These are phyloP conservation scores for Paramuricea clavata DNA, from an alignment of 92 coral and sea anemone species.

Conservation along the genomic window DNA sequence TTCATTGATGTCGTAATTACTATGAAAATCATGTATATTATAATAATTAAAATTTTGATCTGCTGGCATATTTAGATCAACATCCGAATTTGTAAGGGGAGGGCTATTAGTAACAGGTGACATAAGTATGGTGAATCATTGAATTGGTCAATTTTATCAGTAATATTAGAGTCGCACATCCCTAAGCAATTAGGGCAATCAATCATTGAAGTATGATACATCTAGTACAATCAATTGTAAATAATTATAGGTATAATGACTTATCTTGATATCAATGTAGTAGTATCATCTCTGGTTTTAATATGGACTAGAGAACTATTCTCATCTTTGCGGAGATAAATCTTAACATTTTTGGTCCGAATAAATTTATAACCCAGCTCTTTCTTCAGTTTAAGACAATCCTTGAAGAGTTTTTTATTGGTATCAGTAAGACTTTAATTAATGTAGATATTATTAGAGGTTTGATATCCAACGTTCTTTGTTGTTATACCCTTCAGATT, in stretches of 20 bases:
- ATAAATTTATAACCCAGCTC: conserved; percentile 28
- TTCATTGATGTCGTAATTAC: too few species aligned
- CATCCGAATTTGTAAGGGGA: conserved; percentile 18
- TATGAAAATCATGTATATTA: too few species aligned
- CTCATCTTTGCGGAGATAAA: conserved; percentile 34
- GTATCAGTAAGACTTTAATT: conserved; percentile 43
- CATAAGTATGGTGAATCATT: conserved; percentile 12
- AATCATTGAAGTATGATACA: background rate
- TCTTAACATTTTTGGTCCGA: conserved; percentile 41
- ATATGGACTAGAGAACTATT: conserved; percentile 24
- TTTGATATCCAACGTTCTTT: too few species aligned
- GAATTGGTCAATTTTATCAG: background rate
- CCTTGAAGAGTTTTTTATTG: conserved; percentile 35
- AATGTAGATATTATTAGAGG: conserved; percentile 43
- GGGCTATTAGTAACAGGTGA: conserved; percentile 33
- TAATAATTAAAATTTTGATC: conserved; percentile 35
- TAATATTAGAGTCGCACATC: background rate
- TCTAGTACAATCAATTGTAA: background rate
- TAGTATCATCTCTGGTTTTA: conserved; percentile 19
- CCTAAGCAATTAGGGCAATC: background rate
- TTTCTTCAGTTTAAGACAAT: conserved; percentile 39
- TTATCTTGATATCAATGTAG: background rate
- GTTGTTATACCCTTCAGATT: too few species aligned
- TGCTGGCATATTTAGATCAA: conserved; percentile 34
- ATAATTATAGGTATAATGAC: too few species aligned